Evolutionary conservation across 2,113 vertebrate genomes (phyloP), one percentile per base, ranked within the genome.

Genomic region (Eolophus roseicapilla): DNA sequence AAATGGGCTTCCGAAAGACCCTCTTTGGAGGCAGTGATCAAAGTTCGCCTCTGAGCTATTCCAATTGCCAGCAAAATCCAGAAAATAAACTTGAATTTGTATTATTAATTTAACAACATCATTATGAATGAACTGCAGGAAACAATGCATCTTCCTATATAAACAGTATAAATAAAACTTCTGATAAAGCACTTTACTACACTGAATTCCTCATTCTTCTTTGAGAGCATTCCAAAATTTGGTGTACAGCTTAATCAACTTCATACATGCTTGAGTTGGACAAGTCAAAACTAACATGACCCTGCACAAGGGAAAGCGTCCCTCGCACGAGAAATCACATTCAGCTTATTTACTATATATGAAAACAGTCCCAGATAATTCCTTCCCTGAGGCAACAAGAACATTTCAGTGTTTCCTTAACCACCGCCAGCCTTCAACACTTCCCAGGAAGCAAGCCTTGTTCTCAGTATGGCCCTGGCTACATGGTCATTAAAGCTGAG

Each of bases 211-310:
- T 94, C 78, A 65, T 96, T 73, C 62, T 76, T 71, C 88, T 93
- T 84, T 95, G 90, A 97, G 91, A 95, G 90, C 3, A 16, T 89
- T 96, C 91, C 96, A 97, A 94, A 95, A 86, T 94, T 47, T 74
- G 62, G 69, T 62, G 55, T 57, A 55, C 9, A 35, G 29, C 37
- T 84, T 97, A 77, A 88, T 95, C 82, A 92, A 86, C 79, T 93
- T 97, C 83, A 82, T 97, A 90, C 73, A 6, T 59, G 88, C 70
- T 93, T 91, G 87, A 94, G 31, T 23, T 80, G 31, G 81, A 78
- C 79, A 97, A 97, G 94, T 98, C 93, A 95, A 96, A 97, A 95
- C 35, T 92, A 97, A 95, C 62, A 86, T 81, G 91, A 94, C 46
- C 94, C 85, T 1, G 53, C 37, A 29, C 55, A 76, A 90, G 79